Percentiles rank a stretch among this genome's conserved stretches.
phyloP scores from a whole-genome alignment of 2,888 invertebrate genomes.

The Helobdella robusta region DNA sequence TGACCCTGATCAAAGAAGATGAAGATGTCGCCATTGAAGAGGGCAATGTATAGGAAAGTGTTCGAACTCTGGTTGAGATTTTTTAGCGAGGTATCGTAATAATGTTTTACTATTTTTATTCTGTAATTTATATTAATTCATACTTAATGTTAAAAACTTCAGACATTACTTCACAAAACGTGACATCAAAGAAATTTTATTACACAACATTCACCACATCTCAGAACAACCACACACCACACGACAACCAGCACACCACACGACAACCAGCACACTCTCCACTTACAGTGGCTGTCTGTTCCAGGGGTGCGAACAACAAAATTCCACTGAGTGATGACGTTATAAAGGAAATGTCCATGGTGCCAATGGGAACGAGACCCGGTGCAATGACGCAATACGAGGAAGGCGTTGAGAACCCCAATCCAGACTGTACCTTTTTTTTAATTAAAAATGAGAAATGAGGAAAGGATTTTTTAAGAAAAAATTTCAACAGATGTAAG shows the following conservation, averaged over 20 bases:
- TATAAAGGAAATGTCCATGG: conserved; percentile 32
- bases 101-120: no score
- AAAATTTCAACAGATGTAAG: no score
- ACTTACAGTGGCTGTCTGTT: conserved; percentile 20
- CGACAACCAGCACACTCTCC: not conserved
- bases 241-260: no score
- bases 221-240: no score
- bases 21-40: conserved; percentile 37
- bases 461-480: no score
- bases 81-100: no score
- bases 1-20: conserved; percentile 35
- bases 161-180: no score
- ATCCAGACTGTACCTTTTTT: conserved; percentile 30
- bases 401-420: conserved; percentile 22
- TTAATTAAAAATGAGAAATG: no score
- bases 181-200: no score
- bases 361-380: conserved; percentile 20
- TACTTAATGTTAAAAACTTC: no score
- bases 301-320: conserved; percentile 32
- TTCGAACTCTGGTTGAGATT: conserved; percentile 21
- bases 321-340: conserved; percentile 34
- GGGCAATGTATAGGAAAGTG: conserved; percentile 33
- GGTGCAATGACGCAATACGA: conserved; percentile 25
- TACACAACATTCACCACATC: no score
- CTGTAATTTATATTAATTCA: no score